phyloP scores from a whole-genome alignment of 2,797 vertebrate species.

The Nasua narica region DNA sequence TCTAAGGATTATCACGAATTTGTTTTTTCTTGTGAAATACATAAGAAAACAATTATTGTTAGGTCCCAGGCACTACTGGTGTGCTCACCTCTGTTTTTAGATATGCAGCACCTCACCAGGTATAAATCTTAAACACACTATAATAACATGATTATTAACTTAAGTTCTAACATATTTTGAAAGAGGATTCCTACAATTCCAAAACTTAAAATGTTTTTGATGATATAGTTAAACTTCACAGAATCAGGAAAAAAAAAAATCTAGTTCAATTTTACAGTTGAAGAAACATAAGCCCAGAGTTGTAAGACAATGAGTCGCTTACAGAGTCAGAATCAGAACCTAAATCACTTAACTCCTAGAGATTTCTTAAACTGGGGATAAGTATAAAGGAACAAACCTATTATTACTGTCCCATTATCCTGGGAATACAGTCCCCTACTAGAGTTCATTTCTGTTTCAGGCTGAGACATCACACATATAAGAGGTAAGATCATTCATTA shows the following conservation, averaged over 20 bases:
- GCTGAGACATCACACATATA: background rate
- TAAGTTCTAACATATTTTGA: background rate
- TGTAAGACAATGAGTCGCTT: background rate
- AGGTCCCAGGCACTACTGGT: background rate
- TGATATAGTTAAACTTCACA: background rate
- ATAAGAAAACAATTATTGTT: background rate
- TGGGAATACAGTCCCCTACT: background rate
- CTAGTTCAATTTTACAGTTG: background rate
- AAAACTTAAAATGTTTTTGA: constrained; percentile 27
- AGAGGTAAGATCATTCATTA: background rate
- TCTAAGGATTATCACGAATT: background rate
- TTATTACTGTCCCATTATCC: background rate
- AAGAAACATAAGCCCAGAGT: background rate
- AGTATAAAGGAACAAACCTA: background rate
- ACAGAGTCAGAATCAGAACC: background rate
- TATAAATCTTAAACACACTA: background rate
- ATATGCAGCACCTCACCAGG: background rate
- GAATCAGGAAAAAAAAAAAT: background rate
- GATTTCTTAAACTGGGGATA: background rate
- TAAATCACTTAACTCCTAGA: background rate
- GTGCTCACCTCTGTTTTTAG: background rate
- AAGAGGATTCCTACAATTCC: background rate
- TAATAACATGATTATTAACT: background rate
- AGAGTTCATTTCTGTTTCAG: background rate
- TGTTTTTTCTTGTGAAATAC: constrained; percentile 1